Evolutionary conservation across 2,113 vertebrate species (phyloP).

Genomic region (Phaethornis superciliosus): DNA sequence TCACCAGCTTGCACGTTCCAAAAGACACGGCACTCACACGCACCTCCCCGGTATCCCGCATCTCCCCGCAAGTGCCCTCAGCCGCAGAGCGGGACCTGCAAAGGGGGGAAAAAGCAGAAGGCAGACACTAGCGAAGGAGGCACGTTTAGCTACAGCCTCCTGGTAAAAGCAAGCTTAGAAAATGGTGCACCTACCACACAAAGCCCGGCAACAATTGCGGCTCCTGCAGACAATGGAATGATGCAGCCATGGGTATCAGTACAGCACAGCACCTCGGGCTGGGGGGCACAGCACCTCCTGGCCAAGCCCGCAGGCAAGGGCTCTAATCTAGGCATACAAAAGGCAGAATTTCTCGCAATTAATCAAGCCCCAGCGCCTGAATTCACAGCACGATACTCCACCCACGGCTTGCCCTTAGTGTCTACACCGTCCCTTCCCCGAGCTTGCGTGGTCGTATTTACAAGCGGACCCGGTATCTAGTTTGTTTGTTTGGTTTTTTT

Average conservation of each 20-base stretch:
- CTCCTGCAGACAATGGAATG: slow-evolving; percentile 66
- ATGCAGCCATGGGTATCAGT: slow-evolving; percentile 32
- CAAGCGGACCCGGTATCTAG: slow-evolving; percentile 61
- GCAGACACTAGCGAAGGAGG: slow-evolving; percentile 16
- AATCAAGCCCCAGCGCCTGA: slow-evolving; percentile 37
- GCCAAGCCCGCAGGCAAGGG: slow-evolving; percentile 17
- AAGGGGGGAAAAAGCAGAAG: not conserved
- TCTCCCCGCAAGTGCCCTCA: slow-evolving; percentile 19
- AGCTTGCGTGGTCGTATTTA: slow-evolving; percentile 78
- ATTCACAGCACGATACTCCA: slow-evolving; percentile 51
- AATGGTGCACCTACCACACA: slow-evolving; percentile 69
- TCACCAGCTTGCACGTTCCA: not conserved
- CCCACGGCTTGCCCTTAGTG: slow-evolving; percentile 52
- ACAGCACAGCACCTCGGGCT: not conserved
- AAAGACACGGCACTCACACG: not conserved
- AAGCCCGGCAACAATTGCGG: slow-evolving; percentile 61
- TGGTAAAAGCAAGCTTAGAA: slow-evolving; percentile 57
- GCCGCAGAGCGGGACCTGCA: slow-evolving; percentile 22
- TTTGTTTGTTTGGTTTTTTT: slow-evolving; percentile 38
- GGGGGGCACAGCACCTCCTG: slow-evolving; percentile 38
- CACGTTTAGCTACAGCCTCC: not conserved
- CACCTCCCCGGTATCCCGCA: slow-evolving; percentile 34
- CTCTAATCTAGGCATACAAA: slow-evolving; percentile 37
- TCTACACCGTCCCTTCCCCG: slow-evolving; percentile 30
- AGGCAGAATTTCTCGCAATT: slow-evolving; percentile 45